A percentile compares a stretch with the other conserved stretches of the same genome.
phyloP scores from a whole-genome alignment of 2,797 vertebrate species.

The Setipinna tenuifilis region DNA sequence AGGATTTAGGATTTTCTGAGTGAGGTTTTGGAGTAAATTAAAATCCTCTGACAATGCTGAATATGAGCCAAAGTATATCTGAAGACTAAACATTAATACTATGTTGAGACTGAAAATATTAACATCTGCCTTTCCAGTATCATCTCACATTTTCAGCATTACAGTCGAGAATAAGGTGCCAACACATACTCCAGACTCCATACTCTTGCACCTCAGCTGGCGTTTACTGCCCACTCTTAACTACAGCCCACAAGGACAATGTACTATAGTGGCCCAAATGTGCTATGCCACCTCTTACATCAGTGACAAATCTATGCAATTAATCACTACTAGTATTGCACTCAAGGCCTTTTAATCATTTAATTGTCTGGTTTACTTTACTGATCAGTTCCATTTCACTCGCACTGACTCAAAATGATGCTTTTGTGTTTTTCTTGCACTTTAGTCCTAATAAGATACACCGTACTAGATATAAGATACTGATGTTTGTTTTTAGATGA shows the following conservation, averaged over 20 bases:
- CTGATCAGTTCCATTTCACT: neutral
- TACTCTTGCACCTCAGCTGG: neutral
- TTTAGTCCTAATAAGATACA: neutral
- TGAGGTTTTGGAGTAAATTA: neutral
- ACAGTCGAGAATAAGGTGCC: neutral
- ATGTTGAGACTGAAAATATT: neutral
- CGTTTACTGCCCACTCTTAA: neutral
- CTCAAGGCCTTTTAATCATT: neutral
- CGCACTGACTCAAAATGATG: neutral
- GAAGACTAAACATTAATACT: neutral
- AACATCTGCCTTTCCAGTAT: neutral
- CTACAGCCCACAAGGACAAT: neutral
- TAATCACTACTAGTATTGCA: neutral
- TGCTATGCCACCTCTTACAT: conserved; percentile 13
- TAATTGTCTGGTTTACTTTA: neutral
- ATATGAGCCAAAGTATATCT: neutral
- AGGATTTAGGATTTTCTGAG: neutral
- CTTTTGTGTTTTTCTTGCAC: neutral
- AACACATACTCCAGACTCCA: neutral
- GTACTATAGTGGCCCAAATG: neutral
- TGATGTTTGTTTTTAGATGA: neutral
- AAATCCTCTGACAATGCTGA: neutral
- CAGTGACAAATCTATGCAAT: neutral
- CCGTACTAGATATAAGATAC: neutral
- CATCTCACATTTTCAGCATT: neutral